phyloP scores from a whole-genome alignment of 2,113 vertebrate genomes.

The Herpetotheres cachinnans region DNA sequence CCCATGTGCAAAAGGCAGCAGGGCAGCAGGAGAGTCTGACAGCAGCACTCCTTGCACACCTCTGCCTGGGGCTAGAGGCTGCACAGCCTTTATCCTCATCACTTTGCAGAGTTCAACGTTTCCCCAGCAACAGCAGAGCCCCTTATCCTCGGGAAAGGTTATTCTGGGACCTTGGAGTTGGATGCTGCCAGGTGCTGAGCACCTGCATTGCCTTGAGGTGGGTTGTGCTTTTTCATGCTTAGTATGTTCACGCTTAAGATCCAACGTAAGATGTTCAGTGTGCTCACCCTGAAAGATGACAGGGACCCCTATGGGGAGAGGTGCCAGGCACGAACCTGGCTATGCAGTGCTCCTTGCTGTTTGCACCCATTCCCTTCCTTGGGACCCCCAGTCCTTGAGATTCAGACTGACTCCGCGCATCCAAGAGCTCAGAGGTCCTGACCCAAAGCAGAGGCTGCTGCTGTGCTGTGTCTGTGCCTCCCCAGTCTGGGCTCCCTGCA shows the following conservation, averaged over 20 bases:
- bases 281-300: neutral
- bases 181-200: neutral
- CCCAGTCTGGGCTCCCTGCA: neutral
- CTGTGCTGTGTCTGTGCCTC: neutral
- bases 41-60: neutral
- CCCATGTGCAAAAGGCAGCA: neutral
- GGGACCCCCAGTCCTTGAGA: neutral
- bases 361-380: neutral
- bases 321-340: neutral
- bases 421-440: neutral
- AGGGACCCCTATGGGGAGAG: neutral
- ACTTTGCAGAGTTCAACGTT: neutral
- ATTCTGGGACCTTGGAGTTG: neutral
- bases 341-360: neutral
- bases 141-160: neutral
- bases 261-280: neutral
- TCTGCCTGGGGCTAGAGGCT: fast-evolving
- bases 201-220: neutral
- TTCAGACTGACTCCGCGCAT: neutral
- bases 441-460: neutral
- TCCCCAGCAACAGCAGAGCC: neutral
- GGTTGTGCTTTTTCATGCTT: neutral
- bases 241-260: neutral
- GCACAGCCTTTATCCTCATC: neutral
- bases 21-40: neutral